Base-by-base conservation (phyloP, 2,113 vertebrate genomes). In the Bettongia penicillata region DNA sequence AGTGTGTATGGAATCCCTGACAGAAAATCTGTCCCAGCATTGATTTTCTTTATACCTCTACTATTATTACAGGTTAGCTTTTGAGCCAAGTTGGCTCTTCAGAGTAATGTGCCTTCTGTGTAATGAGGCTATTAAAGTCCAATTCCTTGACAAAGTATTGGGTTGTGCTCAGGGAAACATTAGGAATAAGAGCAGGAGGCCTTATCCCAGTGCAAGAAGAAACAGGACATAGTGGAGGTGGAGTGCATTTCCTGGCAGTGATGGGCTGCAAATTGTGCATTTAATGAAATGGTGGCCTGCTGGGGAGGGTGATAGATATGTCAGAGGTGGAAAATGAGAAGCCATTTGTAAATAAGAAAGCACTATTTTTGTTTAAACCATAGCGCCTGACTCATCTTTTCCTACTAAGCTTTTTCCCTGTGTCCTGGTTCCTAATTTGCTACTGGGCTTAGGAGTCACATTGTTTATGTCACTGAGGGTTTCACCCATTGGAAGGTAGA, bases 91-190 rank as follows among this genome's bases (percentile, higher is more conserved):
- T 52, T 91, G 0, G 14, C 92, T 96, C 95, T 97, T 93, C 53
- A 94, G 77, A 53, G 14, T 31, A 0, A 50, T 24, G 28, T 68
- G 57, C 92, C 91, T 95, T 96, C 53, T 3, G 90, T 94, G 91
- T 2, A 0, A 52, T 47, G 55, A 61, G 92, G 93, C 53, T 31
- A 11, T 95, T 94, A 91, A 93, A 93, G 47, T 51, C 94, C 0
- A 7, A 55, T 26, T 93, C 89, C 95, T 97, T 90, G 0, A 28
- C 50, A 51, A 47, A 25, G 5, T 31, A n/a, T 8, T 89, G 93
- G 53, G 68, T 53, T 77, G 61, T 94, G 92, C 92, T 94, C 52
- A 48, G 96, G 89, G 91, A 97, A n/a, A n/a, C 90, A n/a, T 97
- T 94, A 57, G 91, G 51, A 92, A 89, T 90, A 93, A 97, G 57